A percentile compares a stretch with the other conserved stretches of the same genome.
These are phyloP conservation scores for Butorides virescens DNA, from an alignment of 2,113 vertebrate genomes.

Conservation along the genomic window DNA sequence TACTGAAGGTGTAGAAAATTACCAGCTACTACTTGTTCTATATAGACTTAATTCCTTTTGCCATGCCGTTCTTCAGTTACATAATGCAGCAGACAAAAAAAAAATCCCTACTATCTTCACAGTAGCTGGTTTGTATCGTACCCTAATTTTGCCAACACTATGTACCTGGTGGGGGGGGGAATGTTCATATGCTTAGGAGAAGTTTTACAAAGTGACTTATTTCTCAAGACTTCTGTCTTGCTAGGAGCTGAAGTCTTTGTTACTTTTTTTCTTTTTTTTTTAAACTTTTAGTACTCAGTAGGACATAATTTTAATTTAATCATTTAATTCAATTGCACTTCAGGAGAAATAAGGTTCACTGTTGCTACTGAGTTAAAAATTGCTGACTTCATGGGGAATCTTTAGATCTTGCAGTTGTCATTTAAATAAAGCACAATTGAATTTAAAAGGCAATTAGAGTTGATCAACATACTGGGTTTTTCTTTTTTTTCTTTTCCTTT, in stretches of 20 bases:
- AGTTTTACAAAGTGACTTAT: background rate
- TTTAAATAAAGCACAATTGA: background rate
- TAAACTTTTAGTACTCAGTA: background rate
- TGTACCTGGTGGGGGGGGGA: background rate
- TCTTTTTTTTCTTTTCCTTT: no score
- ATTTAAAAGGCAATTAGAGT: background rate
- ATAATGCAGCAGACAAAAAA: background rate
- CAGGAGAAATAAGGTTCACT: background rate
- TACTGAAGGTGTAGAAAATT: background rate
- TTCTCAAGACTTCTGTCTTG: background rate
- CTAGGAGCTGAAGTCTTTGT: background rate
- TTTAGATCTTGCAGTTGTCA: background rate
- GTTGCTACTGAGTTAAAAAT: background rate
- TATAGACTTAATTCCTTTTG: background rate
- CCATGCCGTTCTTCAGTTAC: background rate
- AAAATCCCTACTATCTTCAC: background rate
- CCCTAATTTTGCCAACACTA: background rate
- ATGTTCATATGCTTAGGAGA: background rate
- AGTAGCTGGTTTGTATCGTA: background rate
- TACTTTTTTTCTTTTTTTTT: no score
- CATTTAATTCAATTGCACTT: background rate
- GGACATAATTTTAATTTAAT: background rate
- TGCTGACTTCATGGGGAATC: background rate
- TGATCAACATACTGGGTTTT: background rate
- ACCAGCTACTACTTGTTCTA: background rate